phyloP scores from a whole-genome alignment of 2,797 vertebrate genomes.

The Trachurus trachurus region DNA sequence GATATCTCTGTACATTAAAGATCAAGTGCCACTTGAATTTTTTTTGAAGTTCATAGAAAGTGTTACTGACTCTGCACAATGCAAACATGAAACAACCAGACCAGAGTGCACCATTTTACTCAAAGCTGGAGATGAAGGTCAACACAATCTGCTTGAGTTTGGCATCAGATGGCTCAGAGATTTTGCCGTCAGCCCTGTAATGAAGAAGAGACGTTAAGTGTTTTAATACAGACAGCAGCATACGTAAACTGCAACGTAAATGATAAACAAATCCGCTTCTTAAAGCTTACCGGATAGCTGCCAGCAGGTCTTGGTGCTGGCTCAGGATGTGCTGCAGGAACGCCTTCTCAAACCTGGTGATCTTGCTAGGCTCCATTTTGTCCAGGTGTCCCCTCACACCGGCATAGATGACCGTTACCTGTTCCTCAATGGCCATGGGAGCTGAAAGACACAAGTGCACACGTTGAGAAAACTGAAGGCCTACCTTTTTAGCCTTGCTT shows the following conservation, averaged over 20 bases:
- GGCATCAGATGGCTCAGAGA: conserved; percentile 91
- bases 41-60: conserved; percentile 82
- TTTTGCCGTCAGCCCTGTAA: conserved; percentile 92
- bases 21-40: conserved; percentile 81
- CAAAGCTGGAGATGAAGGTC: conserved; percentile 89
- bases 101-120: conserved; percentile 70
- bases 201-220: conserved; percentile 20
- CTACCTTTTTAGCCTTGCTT: too few species aligned
- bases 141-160: conserved; percentile 94
- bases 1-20: conserved; percentile 93
- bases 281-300: conserved; percentile 88
- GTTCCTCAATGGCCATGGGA: conserved; percentile 98
- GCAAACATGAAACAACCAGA: conserved; percentile 76
- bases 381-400: conserved; percentile 96
- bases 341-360: conserved; percentile 95
- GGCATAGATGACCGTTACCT: conserved; percentile 96
- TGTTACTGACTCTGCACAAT: conserved; percentile 77
- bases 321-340: conserved; percentile 94
- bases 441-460: conserved; percentile 71
- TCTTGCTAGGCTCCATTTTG: conserved; percentile 98
- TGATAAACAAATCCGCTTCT: neutral
- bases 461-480: neutral
- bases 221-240: neutral
- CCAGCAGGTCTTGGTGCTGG: conserved; percentile 93
- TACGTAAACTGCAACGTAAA: neutral